Conservation (phyloP, 1,140 invertebrate genomes). For the Penaeus japonicus region DNA sequence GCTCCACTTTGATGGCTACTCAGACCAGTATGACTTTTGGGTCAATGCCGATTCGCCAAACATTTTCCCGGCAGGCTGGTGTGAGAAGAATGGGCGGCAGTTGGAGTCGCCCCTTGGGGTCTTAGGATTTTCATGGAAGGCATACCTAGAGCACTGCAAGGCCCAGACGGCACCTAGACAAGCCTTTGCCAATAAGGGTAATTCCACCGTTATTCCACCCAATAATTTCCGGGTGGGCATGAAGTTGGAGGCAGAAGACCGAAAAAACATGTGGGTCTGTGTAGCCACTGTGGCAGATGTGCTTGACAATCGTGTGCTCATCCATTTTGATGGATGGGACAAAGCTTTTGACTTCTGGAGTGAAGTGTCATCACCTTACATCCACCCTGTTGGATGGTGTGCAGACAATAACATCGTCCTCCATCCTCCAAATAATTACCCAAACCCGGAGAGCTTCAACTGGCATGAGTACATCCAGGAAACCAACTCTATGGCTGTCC, state of each 20-base stretch:
- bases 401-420: slow-evolving; percentile 79
- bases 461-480: slow-evolving; percentile 87
- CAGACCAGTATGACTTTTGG: slow-evolving; percentile 93
- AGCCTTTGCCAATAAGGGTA: slow-evolving; percentile 74
- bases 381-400: slow-evolving; percentile 94
- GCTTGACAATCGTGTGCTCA: slow-evolving; percentile 74
- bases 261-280: slow-evolving; percentile 85
- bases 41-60: slow-evolving; percentile 88
- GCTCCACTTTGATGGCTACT: slow-evolving; percentile 92
- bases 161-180: slow-evolving; percentile 79
- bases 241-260: slow-evolving; percentile 95
- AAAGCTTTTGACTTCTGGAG: slow-evolving; percentile 95
- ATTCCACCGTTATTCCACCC: slow-evolving; percentile 18
- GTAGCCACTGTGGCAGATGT: slow-evolving; percentile 74
- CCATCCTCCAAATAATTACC: slow-evolving; percentile 80
- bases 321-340: slow-evolving; percentile 96
- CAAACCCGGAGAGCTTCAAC: slow-evolving; percentile 69
- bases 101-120: slow-evolving; percentile 80
- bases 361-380: slow-evolving; percentile 86
- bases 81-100: slow-evolving; percentile 79
- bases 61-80: slow-evolving; percentile 94
- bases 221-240: slow-evolving; percentile 79
- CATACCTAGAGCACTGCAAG: slow-evolving; percentile 81
- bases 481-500: slow-evolving; percentile 78
- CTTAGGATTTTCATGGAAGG: slow-evolving; percentile 82